Percentiles rank a stretch among this genome's conserved stretches.
Evolutionary conservation across 2,888 invertebrate genomes (phyloP).

Genomic region (Malacosoma neustria): DNA sequence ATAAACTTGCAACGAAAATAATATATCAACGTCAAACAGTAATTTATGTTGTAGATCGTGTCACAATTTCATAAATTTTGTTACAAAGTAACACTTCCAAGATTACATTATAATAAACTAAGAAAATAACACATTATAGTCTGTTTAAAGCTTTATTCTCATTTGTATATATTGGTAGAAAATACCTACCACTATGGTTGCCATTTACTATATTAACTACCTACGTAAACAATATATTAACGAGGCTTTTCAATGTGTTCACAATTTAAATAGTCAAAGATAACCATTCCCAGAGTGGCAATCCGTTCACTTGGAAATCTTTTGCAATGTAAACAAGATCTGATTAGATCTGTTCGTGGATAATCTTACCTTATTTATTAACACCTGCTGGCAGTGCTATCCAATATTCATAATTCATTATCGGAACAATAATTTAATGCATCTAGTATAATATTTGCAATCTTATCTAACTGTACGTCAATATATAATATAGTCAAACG

Average conservation of each 20-base stretch:
- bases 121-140: too few relatives aligned
- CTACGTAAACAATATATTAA: conserved; percentile 59
- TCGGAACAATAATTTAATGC: conserved; percentile 15
- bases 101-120: too few relatives aligned
- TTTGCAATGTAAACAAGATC: conserved; percentile 62
- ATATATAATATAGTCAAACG: too few relatives aligned
- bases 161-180: too few relatives aligned
- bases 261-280: conserved; percentile 46
- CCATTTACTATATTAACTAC: too few relatives aligned
- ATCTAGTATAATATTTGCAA: background rate
- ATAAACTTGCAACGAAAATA: too few relatives aligned
- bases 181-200: too few relatives aligned
- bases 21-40: background rate
- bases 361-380: conserved; percentile 61
- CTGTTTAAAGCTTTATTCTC: too few relatives aligned
- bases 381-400: conserved; percentile 39
- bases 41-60: background rate
- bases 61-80: background rate
- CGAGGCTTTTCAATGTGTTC: conserved; percentile 50
- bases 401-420: conserved; percentile 37
- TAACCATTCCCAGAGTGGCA: conserved; percentile 23
- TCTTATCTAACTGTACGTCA: background rate
- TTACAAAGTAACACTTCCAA: background rate
- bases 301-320: conserved; percentile 28
- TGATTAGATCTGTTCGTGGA: conserved; percentile 53